A percentile compares a stretch with the other conserved stretches of the same genome.
Conservation (phyloP, 2,797 vertebrate genomes). For the Sebastes cheni region DNA sequence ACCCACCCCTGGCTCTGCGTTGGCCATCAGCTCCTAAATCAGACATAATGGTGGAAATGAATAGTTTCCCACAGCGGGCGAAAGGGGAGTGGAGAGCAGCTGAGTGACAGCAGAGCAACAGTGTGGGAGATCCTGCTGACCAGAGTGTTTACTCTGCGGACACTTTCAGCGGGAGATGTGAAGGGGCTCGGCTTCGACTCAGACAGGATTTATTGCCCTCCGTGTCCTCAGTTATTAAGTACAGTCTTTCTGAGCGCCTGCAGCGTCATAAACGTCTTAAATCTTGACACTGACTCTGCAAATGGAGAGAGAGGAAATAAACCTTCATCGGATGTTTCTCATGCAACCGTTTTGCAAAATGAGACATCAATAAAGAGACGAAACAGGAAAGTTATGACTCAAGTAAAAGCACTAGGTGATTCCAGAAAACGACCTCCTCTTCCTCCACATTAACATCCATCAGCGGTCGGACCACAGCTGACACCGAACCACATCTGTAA, state of each 20-base stretch:
- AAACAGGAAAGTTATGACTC: slow-evolving; percentile 42
- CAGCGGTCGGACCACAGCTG: slow-evolving; percentile 66
- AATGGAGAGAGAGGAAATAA: slow-evolving; percentile 57
- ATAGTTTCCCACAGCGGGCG: slow-evolving; percentile 65
- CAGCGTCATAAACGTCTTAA: slow-evolving; percentile 70
- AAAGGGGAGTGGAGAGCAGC: slow-evolving; percentile 39
- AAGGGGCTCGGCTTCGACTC: slow-evolving; percentile 66
- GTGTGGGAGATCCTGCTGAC: slow-evolving; percentile 77
- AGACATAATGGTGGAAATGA: slow-evolving; percentile 61
- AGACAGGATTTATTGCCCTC: slow-evolving; percentile 76
- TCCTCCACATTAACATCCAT: slow-evolving; percentile 46
- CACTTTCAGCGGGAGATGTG: slow-evolving; percentile 76
- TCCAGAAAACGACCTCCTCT: slow-evolving; percentile 29
- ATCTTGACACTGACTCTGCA: slow-evolving; percentile 54
- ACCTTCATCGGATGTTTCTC: slow-evolving; percentile 59
- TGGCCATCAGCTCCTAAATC: slow-evolving; percentile 64
- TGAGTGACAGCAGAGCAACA: slow-evolving; percentile 79
- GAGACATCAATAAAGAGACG: slow-evolving; percentile 26
- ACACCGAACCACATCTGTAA: slow-evolving; percentile 75
- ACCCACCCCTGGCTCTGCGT: slow-evolving; percentile 25
- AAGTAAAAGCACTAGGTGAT: slow-evolving; percentile 39
- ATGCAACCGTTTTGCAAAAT: slow-evolving; percentile 30
- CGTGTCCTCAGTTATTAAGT: slow-evolving; percentile 76
- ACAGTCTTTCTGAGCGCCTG: slow-evolving; percentile 66
- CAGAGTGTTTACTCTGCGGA: slow-evolving; percentile 76